Conservation (phyloP, 2,888 invertebrate genomes). For the Rutpela maculata region DNA sequence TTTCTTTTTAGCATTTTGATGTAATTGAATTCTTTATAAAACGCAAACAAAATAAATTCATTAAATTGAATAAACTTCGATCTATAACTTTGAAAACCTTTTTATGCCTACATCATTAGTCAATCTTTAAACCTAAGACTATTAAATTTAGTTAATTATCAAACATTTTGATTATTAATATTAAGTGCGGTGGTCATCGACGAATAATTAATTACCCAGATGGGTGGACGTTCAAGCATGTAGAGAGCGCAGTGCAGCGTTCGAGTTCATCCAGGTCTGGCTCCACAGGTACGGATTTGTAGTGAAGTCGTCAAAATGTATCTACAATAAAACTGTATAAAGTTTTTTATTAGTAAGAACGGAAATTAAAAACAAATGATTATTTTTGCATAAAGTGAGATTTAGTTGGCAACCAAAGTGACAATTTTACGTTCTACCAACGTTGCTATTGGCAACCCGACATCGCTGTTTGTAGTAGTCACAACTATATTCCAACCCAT, state of each 20-base stretch:
- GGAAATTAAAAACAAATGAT: too few species aligned
- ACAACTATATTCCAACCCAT: too few species aligned
- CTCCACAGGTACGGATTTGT: neutral
- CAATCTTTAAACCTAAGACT: neutral
- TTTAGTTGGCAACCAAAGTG: too few species aligned
- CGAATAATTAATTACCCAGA: constrained; percentile 58
- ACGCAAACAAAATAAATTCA: too few species aligned
- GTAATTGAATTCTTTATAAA: too few species aligned
- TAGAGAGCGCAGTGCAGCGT: neutral
- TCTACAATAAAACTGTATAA: too few species aligned
- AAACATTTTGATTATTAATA: constrained; percentile 50
- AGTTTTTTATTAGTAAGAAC: too few species aligned
- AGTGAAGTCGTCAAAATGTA: too few species aligned
- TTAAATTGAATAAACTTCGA: neutral
- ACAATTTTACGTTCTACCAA: too few species aligned
- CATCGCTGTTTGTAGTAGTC: too few species aligned
- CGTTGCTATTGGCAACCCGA: too few species aligned
- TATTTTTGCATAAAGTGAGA: too few species aligned
- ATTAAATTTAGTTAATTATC: constrained; percentile 27
- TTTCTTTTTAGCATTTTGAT: neutral
- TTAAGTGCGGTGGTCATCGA: constrained; percentile 51
- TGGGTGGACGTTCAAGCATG: constrained; percentile 44
- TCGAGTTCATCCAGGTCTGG: neutral
- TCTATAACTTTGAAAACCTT: neutral
- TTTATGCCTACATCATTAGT: neutral